These are phyloP conservation scores for Tyria jacobaeae DNA, from an alignment of 2,888 invertebrate genomes.

Conservation along the genomic window DNA sequence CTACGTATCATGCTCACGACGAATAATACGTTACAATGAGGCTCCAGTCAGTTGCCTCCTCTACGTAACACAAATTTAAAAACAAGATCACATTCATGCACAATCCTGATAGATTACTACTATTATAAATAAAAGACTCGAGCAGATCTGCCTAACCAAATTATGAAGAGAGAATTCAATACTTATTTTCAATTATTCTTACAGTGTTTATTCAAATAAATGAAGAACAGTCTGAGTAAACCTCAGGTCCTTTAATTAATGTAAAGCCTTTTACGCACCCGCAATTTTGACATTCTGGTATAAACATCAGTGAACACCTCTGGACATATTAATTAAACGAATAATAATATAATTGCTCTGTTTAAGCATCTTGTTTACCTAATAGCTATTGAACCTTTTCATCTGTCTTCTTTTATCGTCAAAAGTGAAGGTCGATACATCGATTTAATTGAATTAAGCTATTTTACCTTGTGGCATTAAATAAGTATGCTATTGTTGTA, in stretches of 20 bases:
- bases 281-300: background rate
- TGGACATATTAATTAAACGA: background rate
- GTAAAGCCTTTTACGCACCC: background rate
- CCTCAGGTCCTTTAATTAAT: background rate
- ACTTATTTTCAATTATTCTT: too few relatives aligned
- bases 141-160: too few relatives aligned
- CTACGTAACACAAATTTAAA: too few relatives aligned
- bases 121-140: too few relatives aligned
- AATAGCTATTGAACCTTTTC: background rate
- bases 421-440: background rate
- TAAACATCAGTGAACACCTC: constrained; percentile 4
- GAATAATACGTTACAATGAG: too few relatives aligned
- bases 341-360: background rate
- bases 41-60: too few relatives aligned
- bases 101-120: too few relatives aligned
- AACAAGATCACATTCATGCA: too few relatives aligned
- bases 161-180: too few relatives aligned
- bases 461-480: background rate
- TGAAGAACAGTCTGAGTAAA: background rate
- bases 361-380: background rate
- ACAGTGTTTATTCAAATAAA: too few relatives aligned
- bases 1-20: too few relatives aligned
- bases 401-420: background rate
- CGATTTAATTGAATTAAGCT: background rate
- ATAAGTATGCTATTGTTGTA: too few relatives aligned